Percentiles rank a stretch among this genome's conserved stretches.
Conservation (phyloP, 2,797 vertebrate species). For the Steatocranus sp. region DNA sequence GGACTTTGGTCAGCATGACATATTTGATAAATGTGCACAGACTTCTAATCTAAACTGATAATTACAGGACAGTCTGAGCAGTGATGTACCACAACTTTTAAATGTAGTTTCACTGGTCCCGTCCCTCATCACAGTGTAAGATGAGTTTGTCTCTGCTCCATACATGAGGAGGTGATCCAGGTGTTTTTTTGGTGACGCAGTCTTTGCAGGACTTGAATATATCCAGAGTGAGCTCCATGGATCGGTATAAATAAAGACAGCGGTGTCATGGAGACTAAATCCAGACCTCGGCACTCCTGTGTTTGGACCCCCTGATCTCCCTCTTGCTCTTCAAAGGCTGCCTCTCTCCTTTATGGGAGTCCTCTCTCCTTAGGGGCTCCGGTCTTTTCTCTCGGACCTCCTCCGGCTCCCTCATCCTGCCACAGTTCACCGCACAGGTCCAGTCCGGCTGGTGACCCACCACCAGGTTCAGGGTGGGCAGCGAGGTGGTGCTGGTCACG, state of each 20-base stretch:
- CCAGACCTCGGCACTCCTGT: constrained; percentile 74
- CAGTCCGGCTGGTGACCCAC: constrained; percentile 68
- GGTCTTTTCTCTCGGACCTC: neutral
- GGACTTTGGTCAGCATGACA: neutral
- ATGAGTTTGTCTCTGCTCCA: neutral
- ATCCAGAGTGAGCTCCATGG: fast-evolving
- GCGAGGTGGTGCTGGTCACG: constrained; percentile 63
- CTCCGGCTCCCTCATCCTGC: constrained; percentile 9
- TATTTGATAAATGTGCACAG: neutral
- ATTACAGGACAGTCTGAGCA: neutral
- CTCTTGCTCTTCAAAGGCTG: constrained; percentile 41
- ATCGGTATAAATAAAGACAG: fast-evolving
- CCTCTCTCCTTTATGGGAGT: constrained; percentile 24
- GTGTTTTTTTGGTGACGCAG: neutral
- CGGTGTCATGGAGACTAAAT: constrained; percentile 14
- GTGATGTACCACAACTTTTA: neutral
- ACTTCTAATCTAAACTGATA: neutral
- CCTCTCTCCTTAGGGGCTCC: constrained; percentile 2
- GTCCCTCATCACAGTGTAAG: fast-evolving
- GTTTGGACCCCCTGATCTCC: constrained; percentile 49
- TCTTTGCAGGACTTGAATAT: neutral
- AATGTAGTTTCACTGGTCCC: neutral
- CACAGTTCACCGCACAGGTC: constrained; percentile 62
- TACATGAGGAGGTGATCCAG: fast-evolving
- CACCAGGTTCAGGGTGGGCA: constrained; percentile 72